phyloP scores from a whole-genome alignment of 1,140 invertebrate genomes.

The Tachypleus tridentatus region DNA sequence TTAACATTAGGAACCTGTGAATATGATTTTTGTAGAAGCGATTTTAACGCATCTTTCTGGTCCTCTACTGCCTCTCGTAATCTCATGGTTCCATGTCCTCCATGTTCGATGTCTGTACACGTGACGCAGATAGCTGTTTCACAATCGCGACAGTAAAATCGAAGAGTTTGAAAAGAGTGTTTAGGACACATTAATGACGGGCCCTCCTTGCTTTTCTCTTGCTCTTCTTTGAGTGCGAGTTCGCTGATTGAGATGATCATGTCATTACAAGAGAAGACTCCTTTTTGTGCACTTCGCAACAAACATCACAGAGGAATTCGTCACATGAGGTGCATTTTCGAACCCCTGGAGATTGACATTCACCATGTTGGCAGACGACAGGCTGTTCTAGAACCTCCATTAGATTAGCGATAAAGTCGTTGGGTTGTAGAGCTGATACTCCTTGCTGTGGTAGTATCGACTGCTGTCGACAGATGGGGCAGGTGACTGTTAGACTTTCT shows the following conservation, averaged over 20 bases:
- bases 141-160: conserved; percentile 42
- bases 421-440: conserved; percentile 39
- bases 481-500: conserved; percentile 41
- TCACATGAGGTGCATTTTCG: conserved; percentile 24
- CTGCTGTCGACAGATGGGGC: conserved; percentile 43
- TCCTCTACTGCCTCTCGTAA: conserved; percentile 39
- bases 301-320: conserved; percentile 24
- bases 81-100: conserved; percentile 37
- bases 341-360: conserved; percentile 3
- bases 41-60: conserved; percentile 28
- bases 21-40: conserved; percentile 12
- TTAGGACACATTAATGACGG: conserved; percentile 29
- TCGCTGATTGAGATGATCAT: conserved; percentile 22
- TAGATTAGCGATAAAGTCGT: conserved; percentile 38
- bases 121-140: conserved; percentile 43
- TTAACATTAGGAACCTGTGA: conserved; percentile 30
- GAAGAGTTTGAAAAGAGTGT: conserved; percentile 35
- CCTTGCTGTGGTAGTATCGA: conserved; percentile 43
- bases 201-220: conserved; percentile 8
- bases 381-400: conserved; percentile 34
- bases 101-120: conserved; percentile 42
- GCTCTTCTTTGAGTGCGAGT: conserved; percentile 14
- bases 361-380: conserved; percentile 24
- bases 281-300: conserved; percentile 9
- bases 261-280: conserved; percentile 14